Percentiles rank a stretch among this genome's conserved stretches.
phyloP scores from a whole-genome alignment of 2,888 invertebrate genomes.

The Octonoba sinensis region DNA sequence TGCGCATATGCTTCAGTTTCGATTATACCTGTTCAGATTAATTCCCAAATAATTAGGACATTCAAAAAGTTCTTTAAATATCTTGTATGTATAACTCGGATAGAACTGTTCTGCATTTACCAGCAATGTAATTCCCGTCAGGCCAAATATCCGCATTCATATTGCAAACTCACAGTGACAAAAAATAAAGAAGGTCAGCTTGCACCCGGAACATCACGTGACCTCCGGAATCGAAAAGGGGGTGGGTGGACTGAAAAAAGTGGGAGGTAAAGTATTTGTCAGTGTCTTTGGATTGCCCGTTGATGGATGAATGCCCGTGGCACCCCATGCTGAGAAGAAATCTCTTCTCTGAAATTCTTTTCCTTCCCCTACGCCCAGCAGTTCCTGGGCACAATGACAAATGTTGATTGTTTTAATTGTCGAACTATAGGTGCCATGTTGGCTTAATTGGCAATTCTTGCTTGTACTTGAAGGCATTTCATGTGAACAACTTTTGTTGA shows the following conservation, averaged over 20 bases:
- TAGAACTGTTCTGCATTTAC: no score
- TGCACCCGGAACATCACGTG: constrained; percentile 55
- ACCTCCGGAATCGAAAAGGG: constrained; percentile 21
- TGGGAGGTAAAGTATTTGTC: constrained; percentile 60
- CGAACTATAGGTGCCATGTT: background rate
- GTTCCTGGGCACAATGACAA: constrained; percentile 17
- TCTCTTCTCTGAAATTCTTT: constrained; percentile 4
- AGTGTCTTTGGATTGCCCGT: constrained; percentile 41
- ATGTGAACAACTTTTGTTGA: no score
- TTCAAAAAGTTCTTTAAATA: no score
- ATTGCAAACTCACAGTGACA: background rate
- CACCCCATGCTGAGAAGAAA: constrained; percentile 32
- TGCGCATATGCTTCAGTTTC: no score
- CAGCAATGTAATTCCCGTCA: no score
- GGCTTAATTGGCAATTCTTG: no score
- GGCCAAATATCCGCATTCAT: no score
- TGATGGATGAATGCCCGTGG: constrained; percentile 49
- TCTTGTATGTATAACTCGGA: no score
- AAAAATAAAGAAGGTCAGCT: constrained; percentile 18
- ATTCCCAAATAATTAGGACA: no score
- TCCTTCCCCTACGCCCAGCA: constrained; percentile 15
- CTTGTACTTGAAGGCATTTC: no score
- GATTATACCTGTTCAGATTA: no score
- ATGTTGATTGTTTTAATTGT: constrained; percentile 44
- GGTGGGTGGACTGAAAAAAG: constrained; percentile 34